Evolutionary conservation across 1,140 invertebrate genomes (phyloP).

Genomic region (Drosophila nannoptera): DNA sequence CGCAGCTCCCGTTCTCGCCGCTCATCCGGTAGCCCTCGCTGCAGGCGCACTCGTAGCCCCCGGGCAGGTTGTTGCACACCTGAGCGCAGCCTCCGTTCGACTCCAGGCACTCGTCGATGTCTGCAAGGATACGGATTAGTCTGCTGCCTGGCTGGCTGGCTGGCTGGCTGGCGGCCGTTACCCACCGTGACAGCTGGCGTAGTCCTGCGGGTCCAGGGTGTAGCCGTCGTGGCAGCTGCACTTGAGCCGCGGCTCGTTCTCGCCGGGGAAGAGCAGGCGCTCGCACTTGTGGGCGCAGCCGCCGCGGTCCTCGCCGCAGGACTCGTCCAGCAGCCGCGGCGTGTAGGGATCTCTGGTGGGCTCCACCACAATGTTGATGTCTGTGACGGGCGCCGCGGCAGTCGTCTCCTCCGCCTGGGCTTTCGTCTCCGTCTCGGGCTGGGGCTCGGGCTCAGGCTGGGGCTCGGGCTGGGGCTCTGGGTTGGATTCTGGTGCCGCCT

Average conservation of each 20-base stretch:
- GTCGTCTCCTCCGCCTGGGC: neutral
- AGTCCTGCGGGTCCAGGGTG: constrained; percentile 65
- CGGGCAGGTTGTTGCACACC: constrained; percentile 85
- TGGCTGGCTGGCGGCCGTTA: neutral
- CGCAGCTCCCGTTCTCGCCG: constrained; percentile 56
- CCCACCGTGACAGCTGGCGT: constrained; percentile 66
- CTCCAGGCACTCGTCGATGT: constrained; percentile 88
- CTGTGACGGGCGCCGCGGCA: constrained; percentile 11
- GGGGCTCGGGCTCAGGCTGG: neutral
- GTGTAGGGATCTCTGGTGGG: constrained; percentile 63
- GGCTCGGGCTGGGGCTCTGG: neutral
- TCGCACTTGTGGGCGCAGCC: constrained; percentile 77
- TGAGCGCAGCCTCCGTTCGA: constrained; percentile 84
- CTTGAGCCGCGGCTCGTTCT: constrained; percentile 62
- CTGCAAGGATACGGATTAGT: constrained; percentile 57
- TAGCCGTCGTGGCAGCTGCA: constrained; percentile 73
- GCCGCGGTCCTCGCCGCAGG: constrained; percentile 65
- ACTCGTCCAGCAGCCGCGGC: constrained; percentile 57
- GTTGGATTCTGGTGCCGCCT: neutral
- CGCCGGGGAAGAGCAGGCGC: constrained; percentile 64
- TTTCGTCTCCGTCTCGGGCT: neutral
- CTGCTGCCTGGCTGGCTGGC: too few relatives aligned
- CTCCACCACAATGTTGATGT: constrained; percentile 38
- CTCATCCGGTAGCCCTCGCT: constrained; percentile 80
- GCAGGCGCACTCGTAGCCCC: constrained; percentile 86